Conservation (phyloP, 2,888 invertebrate species). For the Frankliniella intonsa region DNA sequence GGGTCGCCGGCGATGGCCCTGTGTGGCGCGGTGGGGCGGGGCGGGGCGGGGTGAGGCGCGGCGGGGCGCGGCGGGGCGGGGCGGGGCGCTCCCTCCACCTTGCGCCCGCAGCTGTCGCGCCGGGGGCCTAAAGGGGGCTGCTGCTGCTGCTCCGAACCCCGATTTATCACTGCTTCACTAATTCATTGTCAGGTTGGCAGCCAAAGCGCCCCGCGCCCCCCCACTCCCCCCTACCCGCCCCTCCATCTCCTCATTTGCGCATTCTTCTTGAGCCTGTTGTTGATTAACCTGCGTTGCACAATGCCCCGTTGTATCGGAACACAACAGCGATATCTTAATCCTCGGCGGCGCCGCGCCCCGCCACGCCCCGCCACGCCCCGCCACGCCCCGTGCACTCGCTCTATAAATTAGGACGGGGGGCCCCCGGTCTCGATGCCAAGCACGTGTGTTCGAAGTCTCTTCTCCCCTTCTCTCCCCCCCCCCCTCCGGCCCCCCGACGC, state of each 20-base stretch:
- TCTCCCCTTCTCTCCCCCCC: too few relatives aligned
- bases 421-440: neutral
- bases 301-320: conserved; percentile 1
- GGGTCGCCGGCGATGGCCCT: neutral
- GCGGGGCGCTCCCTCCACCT: neutral
- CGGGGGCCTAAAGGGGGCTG: neutral
- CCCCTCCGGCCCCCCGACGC: too few relatives aligned
- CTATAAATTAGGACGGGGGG: neutral
- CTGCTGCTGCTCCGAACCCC: neutral
- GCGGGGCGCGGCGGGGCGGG: neutral
- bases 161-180: conserved; percentile 25
- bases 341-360: neutral
- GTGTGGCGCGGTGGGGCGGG: neutral
- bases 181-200: conserved; percentile 24
- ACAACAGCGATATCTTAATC: conserved; percentile 2
- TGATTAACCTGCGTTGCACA: conserved; percentile 3
- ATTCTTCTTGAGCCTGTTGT: neutral
- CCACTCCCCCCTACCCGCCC: neutral
- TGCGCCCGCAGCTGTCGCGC: neutral
- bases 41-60: neutral
- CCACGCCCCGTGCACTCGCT: neutral
- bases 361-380: neutral
- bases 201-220: neutral
- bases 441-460: too few relatives aligned
- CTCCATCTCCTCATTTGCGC: neutral